Percentiles rank a stretch among this genome's conserved stretches.
phyloP scores from a whole-genome alignment of 2,888 invertebrate species.

The Apodemia zela region DNA sequence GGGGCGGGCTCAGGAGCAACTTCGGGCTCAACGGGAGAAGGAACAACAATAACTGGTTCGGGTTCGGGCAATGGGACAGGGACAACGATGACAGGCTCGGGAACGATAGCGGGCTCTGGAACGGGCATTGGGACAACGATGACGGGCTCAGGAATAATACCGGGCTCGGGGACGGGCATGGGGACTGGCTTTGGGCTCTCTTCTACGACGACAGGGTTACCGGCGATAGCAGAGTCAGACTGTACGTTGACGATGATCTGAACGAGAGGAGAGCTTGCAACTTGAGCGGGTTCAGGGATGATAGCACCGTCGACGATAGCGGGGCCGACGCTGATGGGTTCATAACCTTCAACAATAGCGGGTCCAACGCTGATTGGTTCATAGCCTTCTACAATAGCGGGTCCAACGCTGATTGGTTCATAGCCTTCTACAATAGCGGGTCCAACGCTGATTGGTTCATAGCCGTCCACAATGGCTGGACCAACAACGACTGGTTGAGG shows the following conservation, averaged over 20 bases:
- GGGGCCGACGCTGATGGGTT: slow-evolving; percentile 19
- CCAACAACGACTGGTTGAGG: too few relatives aligned
- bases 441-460: too few relatives aligned
- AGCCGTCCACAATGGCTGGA: too few relatives aligned
- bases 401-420: too few relatives aligned
- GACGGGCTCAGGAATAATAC: slow-evolving; percentile 29
- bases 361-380: too few relatives aligned
- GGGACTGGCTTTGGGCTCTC: too few relatives aligned
- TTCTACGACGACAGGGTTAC: slow-evolving; percentile 28
- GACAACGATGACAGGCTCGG: slow-evolving; percentile 16
- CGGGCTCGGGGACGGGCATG: slow-evolving; percentile 24
- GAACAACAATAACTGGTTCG: too few relatives aligned
- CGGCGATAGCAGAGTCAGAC: slow-evolving; percentile 17
- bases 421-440: too few relatives aligned
- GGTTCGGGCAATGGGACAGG: slow-evolving; percentile 2
- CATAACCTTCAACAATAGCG: too few relatives aligned
- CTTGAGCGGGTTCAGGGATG: slow-evolving; percentile 24
- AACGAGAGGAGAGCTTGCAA: slow-evolving; percentile 33
- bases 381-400: too few relatives aligned
- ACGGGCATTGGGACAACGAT: slow-evolving; percentile 26
- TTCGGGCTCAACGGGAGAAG: too few relatives aligned
- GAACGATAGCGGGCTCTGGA: slow-evolving; percentile 24
- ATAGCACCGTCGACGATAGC: slow-evolving; percentile 27
- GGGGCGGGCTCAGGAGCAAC: background rate
- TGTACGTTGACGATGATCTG: slow-evolving; percentile 38